Conservation (phyloP, 92 coral and sea anemone genomes). For the Nematostella vectensis region DNA sequence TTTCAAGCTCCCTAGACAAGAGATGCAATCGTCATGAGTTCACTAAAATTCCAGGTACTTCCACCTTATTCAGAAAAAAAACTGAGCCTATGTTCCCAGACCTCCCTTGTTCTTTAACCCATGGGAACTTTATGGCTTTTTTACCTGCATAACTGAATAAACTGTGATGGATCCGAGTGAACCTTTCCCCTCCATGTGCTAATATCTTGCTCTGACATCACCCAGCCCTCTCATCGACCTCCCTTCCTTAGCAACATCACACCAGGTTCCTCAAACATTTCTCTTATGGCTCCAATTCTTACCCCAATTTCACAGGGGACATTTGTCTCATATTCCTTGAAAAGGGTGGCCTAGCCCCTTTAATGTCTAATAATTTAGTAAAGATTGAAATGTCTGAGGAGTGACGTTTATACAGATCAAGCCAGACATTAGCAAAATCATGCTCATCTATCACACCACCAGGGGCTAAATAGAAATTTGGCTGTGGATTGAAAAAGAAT, state of each 20-base stretch:
- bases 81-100: too few relatives aligned
- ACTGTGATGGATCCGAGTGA: constrained; percentile 62
- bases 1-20: constrained; percentile 43
- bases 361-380: constrained; percentile 37
- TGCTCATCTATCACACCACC: constrained; percentile 74
- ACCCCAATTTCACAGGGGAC: constrained; percentile 82
- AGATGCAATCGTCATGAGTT: background rate
- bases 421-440: constrained; percentile 84
- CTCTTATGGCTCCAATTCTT: constrained; percentile 91
- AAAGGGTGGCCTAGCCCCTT: too few relatives aligned
- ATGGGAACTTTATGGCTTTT: background rate
- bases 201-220: constrained; percentile 23
- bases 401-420: constrained; percentile 58
- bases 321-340: constrained; percentile 30
- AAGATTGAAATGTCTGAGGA: constrained; percentile 46
- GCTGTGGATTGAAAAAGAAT: background rate
- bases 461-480: constrained; percentile 62
- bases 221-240: constrained; percentile 1
- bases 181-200: constrained; percentile 62
- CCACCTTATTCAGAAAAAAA: too few relatives aligned
- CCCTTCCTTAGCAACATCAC: constrained; percentile 55
- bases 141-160: constrained; percentile 77
- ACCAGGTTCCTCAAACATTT: constrained; percentile 94
- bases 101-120: background rate
- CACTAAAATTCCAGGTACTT: too few relatives aligned